Conservation (phyloP, 2,888 invertebrate species). For the Meghimatium bilineatum region DNA sequence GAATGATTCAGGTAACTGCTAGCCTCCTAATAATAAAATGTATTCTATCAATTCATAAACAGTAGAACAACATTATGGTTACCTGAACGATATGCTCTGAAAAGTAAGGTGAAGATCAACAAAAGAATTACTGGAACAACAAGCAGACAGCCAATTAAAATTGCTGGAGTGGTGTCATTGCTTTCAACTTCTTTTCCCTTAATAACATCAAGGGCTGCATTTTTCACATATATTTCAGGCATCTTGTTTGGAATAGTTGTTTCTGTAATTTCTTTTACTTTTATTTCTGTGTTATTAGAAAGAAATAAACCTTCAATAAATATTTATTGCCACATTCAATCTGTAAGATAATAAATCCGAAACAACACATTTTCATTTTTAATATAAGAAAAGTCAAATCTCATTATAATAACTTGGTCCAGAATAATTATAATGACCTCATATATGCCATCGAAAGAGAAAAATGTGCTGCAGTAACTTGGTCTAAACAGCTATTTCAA, state of each 20-base stretch:
- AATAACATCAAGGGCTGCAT: background rate
- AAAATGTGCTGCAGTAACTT: no score
- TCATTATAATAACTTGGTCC: no score
- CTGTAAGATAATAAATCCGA: no score
- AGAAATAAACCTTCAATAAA: background rate
- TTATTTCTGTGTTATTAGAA: background rate
- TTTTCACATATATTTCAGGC: background rate
- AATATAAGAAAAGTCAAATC: no score
- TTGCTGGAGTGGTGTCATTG: constrained; percentile 69
- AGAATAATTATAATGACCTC: no score
- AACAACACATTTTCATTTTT: no score
- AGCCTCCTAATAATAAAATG: background rate
- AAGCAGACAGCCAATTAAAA: constrained; percentile 76
- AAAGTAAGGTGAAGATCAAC: constrained; percentile 72
- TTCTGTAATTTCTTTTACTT: background rate
- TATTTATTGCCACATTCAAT: no score
- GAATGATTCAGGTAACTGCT: no score
- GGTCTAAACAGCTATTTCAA: no score
- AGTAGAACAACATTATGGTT: constrained; percentile 31
- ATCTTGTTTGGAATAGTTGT: background rate
- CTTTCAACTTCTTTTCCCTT: constrained; percentile 10
- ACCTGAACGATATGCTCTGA: constrained; percentile 76
- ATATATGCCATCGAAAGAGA: no score
- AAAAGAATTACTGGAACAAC: constrained; percentile 76
- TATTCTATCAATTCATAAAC: no score